phyloP scores from a whole-genome alignment of 2,113 vertebrate species.

The Phyllostomus discolor region DNA sequence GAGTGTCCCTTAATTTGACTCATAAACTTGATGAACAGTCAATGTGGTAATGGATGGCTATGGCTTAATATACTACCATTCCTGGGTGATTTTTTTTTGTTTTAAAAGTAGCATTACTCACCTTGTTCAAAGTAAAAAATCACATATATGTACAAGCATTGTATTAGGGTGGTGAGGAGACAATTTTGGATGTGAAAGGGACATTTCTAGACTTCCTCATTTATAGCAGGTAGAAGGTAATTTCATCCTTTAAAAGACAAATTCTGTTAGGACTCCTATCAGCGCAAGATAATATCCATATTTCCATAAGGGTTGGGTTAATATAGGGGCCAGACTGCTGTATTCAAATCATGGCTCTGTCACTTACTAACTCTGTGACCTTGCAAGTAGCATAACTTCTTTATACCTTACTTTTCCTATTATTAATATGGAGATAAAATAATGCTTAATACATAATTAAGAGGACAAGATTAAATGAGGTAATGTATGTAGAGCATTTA shows the following conservation, averaged over 20 bases:
- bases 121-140: neutral
- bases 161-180: neutral
- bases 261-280: neutral
- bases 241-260: neutral
- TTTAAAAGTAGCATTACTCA: neutral
- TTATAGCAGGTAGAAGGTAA: neutral
- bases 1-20: neutral
- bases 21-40: neutral
- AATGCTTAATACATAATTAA: neutral
- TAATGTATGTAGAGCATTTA: neutral
- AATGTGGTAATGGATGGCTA: neutral
- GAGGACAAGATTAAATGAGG: conserved; percentile 6
- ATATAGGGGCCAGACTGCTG: neutral
- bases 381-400: neutral
- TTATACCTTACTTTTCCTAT: neutral
- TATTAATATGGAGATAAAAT: neutral
- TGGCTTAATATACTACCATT: neutral
- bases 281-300: neutral
- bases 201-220: neutral
- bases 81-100: neutral
- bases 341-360: neutral
- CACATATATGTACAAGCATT: neutral
- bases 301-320: neutral
- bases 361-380: neutral
- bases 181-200: neutral